Base-by-base conservation (phyloP, 2,888 invertebrate genomes). In the Tillus elongatus region DNA sequence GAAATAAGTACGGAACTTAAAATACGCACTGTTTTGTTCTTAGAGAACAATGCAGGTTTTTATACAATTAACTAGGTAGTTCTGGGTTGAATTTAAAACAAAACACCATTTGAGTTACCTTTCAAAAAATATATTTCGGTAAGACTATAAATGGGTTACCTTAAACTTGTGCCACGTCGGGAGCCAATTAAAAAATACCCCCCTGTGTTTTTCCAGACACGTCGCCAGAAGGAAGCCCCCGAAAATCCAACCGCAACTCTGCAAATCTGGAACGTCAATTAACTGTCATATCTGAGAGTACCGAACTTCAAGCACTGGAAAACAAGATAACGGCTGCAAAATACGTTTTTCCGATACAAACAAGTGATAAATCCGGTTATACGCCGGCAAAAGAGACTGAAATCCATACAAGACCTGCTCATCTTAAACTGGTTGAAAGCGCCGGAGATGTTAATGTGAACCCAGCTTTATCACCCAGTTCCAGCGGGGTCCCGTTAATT, bases 401-500 rank as follows among this genome's bases (percentile, higher is more conserved):
- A 41, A 42, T 51, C 16, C 38, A 19, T 32, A 39, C 27, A 14
- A 49, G 56, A 44, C 54, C 57, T 30, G 52, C 46, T 14, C 52
- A 55, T 33, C 46, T 57, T 14, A 51, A 53, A 41, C 35, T 54
- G 27, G 53, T 57, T 19, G 68, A 69, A 45, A 70, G 68, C 42
- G 66, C 60, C 2, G 24, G 6, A n/a, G 24, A 19, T n/a, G 59
- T 63, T 31, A 67, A 59, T 19, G 64, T 70, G 13, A 68, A 67
- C 43, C 57, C 63, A 4, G 63, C 67, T 2, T 49, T 79, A 36
- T 79, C 79, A 3, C 79, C 79, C 2, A 78, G 77, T 60, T 79
- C 79, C 0, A 79, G 79, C 60, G 79, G 78, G 1, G 77, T 76
- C 37, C 80, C 80, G n/a, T 63, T 80, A 24, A 73, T 79, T 40